Conservation (phyloP, 2,888 invertebrate genomes). For the Philaethria dido region DNA sequence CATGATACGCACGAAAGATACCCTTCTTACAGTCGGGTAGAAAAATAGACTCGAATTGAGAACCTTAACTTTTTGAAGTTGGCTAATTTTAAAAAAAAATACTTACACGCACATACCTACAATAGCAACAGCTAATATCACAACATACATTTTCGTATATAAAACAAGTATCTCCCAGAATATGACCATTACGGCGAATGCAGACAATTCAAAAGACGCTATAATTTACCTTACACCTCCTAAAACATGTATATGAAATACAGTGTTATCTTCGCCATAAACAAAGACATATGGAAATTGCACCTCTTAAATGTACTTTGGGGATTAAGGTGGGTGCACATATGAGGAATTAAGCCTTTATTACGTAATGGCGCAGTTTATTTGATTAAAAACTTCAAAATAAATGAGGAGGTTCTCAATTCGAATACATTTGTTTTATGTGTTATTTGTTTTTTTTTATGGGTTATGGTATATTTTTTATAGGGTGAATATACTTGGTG, state of each 20-base stretch:
- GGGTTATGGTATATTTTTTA: too few species aligned
- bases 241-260: slow-evolving; percentile 52
- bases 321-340: slow-evolving; percentile 43
- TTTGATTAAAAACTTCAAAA: too few species aligned
- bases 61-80: too few species aligned
- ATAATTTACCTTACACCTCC: slow-evolving; percentile 35
- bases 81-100: too few species aligned
- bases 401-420: too few species aligned
- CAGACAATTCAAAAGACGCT: slow-evolving; percentile 39
- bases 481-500: too few species aligned
- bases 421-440: too few species aligned
- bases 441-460: too few species aligned
- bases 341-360: neutral
- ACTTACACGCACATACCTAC: too few species aligned
- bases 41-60: too few species aligned
- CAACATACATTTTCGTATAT: slow-evolving; percentile 10
- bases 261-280: slow-evolving; percentile 50
- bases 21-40: too few species aligned
- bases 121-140: neutral
- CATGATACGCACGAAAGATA: too few species aligned
- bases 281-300: slow-evolving; percentile 52
- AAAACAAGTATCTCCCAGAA: slow-evolving; percentile 18
- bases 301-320: slow-evolving; percentile 46
- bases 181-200: slow-evolving; percentile 34
- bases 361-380: neutral